phyloP scores from a whole-genome alignment of 2,797 vertebrate genomes.

The Xenopus petersii region DNA sequence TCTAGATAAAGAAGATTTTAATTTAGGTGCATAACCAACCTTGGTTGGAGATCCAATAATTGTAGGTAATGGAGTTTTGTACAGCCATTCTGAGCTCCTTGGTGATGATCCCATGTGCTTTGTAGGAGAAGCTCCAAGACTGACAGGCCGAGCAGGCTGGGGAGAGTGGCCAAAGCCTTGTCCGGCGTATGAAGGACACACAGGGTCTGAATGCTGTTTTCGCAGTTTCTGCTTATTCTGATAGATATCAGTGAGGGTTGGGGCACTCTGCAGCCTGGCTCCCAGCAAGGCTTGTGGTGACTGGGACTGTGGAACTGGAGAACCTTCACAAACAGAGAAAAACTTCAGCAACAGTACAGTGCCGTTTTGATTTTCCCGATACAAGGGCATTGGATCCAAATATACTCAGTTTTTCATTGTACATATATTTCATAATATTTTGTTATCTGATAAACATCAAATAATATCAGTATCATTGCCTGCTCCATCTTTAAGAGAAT shows the following conservation, averaged over 20 bases:
- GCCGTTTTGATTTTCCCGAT: no score
- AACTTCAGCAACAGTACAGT: no score
- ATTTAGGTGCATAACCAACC: slow-evolving; percentile 61
- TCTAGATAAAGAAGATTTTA: no score
- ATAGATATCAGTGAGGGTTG: slow-evolving; percentile 87
- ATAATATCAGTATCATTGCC: no score
- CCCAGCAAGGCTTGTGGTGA: slow-evolving; percentile 84
- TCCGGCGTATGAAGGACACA: slow-evolving; percentile 75
- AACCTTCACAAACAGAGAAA: slow-evolving; percentile 54
- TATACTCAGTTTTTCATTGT: no score
- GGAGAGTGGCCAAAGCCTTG: slow-evolving; percentile 78
- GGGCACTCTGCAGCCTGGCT: slow-evolving; percentile 82
- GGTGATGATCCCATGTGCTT: slow-evolving; percentile 89
- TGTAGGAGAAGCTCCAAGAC: slow-evolving; percentile 89
- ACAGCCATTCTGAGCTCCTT: slow-evolving; percentile 89
- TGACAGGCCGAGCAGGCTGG: slow-evolving; percentile 81
- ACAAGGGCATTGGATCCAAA: no score
- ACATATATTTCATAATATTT: no score
- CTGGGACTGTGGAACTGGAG: slow-evolving; percentile 72
- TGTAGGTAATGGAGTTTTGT: slow-evolving; percentile 89
- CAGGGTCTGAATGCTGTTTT: slow-evolving; percentile 92
- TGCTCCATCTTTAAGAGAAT: no score
- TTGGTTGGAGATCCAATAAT: slow-evolving; percentile 97
- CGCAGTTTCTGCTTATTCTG: slow-evolving; percentile 94
- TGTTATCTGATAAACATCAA: no score